Evolutionary conservation across 2,113 vertebrate species (phyloP).

Genomic region (Colaptes auratus): DNA sequence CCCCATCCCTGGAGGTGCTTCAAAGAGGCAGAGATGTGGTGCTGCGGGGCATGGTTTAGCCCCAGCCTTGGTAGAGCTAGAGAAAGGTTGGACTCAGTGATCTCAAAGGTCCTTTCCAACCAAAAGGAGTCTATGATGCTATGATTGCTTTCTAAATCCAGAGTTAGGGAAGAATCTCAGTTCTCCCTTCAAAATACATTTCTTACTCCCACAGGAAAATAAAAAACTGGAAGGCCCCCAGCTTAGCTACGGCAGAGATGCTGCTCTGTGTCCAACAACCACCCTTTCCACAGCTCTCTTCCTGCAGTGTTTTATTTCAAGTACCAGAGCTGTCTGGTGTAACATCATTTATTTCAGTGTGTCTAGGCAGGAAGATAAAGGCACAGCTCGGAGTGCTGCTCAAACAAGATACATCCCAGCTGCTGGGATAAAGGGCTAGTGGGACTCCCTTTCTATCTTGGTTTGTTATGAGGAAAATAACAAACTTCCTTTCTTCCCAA

Average conservation of each 20-base stretch:
- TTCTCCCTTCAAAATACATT: neutral
- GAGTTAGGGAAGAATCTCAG: neutral
- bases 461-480: neutral
- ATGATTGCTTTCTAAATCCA: neutral
- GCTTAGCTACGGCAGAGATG: neutral
- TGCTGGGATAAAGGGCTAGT: neutral
- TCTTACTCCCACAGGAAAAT: neutral
- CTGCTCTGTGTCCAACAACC: neutral
- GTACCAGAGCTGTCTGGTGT: neutral
- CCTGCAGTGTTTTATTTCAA: neutral
- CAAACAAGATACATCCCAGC: neutral
- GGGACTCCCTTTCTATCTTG: neutral
- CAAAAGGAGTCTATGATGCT: no score
- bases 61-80: no score
- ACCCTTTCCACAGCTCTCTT: neutral
- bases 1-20: no score
- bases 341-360: neutral
- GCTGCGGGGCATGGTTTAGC: no score
- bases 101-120: no score
- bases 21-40: no score
- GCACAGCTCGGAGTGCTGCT: neutral
- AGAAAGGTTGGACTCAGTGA: no score
- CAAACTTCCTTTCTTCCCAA: neutral
- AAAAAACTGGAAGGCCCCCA: neutral
- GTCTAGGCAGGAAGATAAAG: neutral